Percentiles rank a stretch among this genome's conserved stretches.
Evolutionary conservation across 2,888 invertebrate genomes (phyloP).

Genomic region (Bugula neritina): DNA sequence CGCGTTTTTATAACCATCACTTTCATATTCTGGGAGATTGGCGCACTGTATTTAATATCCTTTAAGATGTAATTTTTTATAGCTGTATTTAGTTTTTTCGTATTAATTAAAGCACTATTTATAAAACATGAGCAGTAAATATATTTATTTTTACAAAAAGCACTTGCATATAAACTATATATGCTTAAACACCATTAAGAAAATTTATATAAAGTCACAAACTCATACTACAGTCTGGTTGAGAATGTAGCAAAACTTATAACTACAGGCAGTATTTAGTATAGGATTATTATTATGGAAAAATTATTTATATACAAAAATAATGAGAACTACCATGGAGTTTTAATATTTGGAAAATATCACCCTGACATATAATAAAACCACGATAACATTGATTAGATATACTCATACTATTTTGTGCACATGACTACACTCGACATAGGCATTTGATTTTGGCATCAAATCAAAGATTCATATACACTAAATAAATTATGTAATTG

Average conservation of each 20-base stretch:
- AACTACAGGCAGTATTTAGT: background rate
- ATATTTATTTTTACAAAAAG: background rate
- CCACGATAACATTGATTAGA: background rate
- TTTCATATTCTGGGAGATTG: too few species aligned
- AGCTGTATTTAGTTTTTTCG: too few species aligned
- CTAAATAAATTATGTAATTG: background rate
- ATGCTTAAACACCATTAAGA: background rate
- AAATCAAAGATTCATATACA: background rate
- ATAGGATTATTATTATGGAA: background rate
- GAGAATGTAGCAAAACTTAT: background rate
- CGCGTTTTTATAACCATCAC: too few species aligned
- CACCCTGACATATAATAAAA: background rate
- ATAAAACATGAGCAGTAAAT: background rate
- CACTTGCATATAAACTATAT: background rate
- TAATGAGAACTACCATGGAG: background rate
- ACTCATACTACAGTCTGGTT: background rate
- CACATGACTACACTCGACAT: background rate
- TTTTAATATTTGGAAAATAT: background rate
- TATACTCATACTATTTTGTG: background rate
- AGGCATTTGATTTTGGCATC: background rate
- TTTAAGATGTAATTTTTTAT: too few species aligned
- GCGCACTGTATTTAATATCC: too few species aligned
- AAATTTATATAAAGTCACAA: background rate
- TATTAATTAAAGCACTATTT: too few species aligned
- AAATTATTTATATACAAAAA: background rate